Base-by-base conservation (phyloP, 2,113 vertebrate species). In the Halcyon malimbica region DNA sequence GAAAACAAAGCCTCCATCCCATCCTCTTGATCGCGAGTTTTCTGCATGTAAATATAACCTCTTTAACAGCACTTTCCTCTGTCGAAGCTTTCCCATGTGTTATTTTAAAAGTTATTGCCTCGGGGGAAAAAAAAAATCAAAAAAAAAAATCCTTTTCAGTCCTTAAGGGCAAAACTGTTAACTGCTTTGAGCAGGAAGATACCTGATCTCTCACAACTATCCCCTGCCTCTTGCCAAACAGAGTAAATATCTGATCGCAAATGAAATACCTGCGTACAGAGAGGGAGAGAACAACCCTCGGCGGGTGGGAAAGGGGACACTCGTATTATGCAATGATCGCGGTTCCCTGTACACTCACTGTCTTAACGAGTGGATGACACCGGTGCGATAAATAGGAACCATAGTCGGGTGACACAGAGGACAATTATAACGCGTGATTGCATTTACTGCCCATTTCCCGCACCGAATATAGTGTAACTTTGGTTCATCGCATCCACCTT, bases 161-260 rank as follows among this genome's bases (percentile, higher is more conserved):
- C 90, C 96, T 96, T 75, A 60, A 87, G 89, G 94, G 92, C 68
- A 91, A 90, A 96, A 82, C 86, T 70, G 60, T 65, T 86, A 68
- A 64, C n/a, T 92, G 48, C 80, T 90, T 63, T 70, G 71, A 75
- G 83, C 60, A 11, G 69, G 46, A 60, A 93, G 89, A 75, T 83
- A 79, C 90, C 83, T 84, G 90, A 84, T 96, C 64, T 71, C 83
- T 68, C 73, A 15, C 73, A 71, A 10, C 85, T 78, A 56, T 71
- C 76, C 73, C 33, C 80, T 78, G 68, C 29, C 42, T 74, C 68
- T 90, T 92, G 78, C 82, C 92, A 89, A 91, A 60, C n/a, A 29
- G 69, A 76, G n/a, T 6, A 60, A 93, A 79, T 64, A 94, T 79
- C 90, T 89, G 80, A 81, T 67, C 33, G 37, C 71, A 87, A 91